Base-by-base conservation (phyloP, 2,113 vertebrate species). In the Coryphaenoides rupestris region DNA sequence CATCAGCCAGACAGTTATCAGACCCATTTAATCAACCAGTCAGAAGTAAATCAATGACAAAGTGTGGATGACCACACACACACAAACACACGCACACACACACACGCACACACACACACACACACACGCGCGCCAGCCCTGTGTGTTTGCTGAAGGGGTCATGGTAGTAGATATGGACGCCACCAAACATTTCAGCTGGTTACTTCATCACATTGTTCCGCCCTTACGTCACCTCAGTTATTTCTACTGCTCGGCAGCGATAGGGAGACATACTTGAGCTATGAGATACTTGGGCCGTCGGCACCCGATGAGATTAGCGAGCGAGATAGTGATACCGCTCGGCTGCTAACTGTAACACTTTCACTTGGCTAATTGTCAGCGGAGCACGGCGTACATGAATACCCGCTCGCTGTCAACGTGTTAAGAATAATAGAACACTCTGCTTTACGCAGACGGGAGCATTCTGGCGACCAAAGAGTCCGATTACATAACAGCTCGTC, bases 181-280 rank as follows among this genome's bases (percentile, higher is more conserved):
- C 24, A 72, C 57, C 58, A 63, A 68, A 71, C 73, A 57, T 67
- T 60, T 74, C 74, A 58, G 28, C 33, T 63, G 68, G 69, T 82
- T 77, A 82, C 74, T 68, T 88, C 81, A 74, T 75, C 21, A 58
- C 69, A 82, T 85, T 69, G 65, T 70, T 66, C 26, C 23, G 55
- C 46, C 69, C 63, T 67, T 7, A 21, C 13, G 80, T 84, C 80
- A 81, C 64, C 55, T 62, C 19, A 57, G 62, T 60, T 66, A 46
- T 59, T 71, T 55, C 46, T 69, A 60, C 53, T 60, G 50, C n/a
- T 9, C 57, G 59, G 60, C 26, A 66, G 54, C 60, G 60, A 72
- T 69, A 62, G 72, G 69, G 66, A 40, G 33, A 63, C 78, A 78
- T 77, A 75, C 73, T 73, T 76, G 47, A 65, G 40, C 64, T 57